A percentile compares a stretch with the other conserved stretches of the same genome.
Conservation (phyloP, 2,113 vertebrate species). For the Miniopterus natalensis region DNA sequence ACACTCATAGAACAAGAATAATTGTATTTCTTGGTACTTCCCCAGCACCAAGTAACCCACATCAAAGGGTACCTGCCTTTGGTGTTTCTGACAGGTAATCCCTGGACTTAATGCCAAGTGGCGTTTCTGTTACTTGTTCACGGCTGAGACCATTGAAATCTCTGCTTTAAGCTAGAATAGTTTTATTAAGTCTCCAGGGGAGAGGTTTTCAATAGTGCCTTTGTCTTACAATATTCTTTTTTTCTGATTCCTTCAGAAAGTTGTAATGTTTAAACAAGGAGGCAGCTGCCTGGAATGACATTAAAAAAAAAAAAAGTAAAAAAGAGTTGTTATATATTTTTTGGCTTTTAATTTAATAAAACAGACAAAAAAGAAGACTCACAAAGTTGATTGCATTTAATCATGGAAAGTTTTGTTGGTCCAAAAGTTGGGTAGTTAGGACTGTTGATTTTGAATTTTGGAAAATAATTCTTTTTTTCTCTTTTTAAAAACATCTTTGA, state of each 20-base stretch:
- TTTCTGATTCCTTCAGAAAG: conserved; percentile 72
- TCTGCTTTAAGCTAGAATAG: conserved; percentile 72
- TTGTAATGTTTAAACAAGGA: conserved; percentile 42
- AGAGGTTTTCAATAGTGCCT: conserved; percentile 80
- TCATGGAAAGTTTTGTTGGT: background rate
- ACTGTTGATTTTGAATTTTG: background rate
- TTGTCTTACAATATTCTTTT: conserved; percentile 77
- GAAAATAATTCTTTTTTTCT: background rate
- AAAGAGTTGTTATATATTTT: background rate
- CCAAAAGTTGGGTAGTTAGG: background rate
- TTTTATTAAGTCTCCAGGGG: conserved; percentile 82
- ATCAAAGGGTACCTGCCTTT: conserved; percentile 86
- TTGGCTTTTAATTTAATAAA: conserved; percentile 61
- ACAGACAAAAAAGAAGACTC: background rate
- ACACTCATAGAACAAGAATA: conserved; percentile 81
- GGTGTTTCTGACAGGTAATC: conserved; percentile 87
- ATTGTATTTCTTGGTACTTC: conserved; percentile 80
- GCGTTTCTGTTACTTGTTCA: conserved; percentile 76
- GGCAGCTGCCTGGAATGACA: background rate
- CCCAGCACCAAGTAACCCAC: conserved; percentile 84
- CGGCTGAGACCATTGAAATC: conserved; percentile 74
- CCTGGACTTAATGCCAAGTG: conserved; percentile 77
- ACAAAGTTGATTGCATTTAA: background rate
- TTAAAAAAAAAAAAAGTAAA: conserved; percentile 69
- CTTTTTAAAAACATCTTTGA: background rate